Base-by-base conservation (phyloP, 2,888 invertebrate genomes). In the Acrocera orbiculus region DNA sequence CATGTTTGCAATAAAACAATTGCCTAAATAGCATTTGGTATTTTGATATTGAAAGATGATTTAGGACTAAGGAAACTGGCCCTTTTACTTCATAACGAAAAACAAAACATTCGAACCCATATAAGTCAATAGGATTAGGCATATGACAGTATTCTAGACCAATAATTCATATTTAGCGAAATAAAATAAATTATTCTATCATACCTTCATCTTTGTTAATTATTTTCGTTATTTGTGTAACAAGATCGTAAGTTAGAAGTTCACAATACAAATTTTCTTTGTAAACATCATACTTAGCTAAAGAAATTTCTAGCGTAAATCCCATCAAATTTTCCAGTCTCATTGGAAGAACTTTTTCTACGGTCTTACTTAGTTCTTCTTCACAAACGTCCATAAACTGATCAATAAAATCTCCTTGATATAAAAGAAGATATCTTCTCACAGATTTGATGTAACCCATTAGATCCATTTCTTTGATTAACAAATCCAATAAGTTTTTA, bases 1-100 rank as follows among this genome's bases (percentile, higher is more conserved):
- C 86, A 52, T 93, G 85, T 58, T 95, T 95, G 55, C 89, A 90
- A 56, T 83, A 89, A 61, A 93, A 90, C 26, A 96, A 65, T 56
- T 93, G 92, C 19, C 95, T 66, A 61, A 95, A 95, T 45, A 96
- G 72, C 82, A 95, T 90, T 64, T 95, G 93, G 57, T 96, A 96
- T 55, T 87, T 81, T 5, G 83, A 79, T 40, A 93, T 74, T 9
- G 87, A 82, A 57, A 86, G 85, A 52, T 81, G 73, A 61, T 92
- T 92, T 29, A 96, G 67, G 16, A 96, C 77, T 17, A 96, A 64
- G 0, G 93, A 93, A 16, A 95, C 73, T 0, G 95, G 96, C 95
- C 95, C 96, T 47, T 83, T 80, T 16, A 93, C 92, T 47, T 86
- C 82, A 59, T 92, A 89, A 39, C 81, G 79, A 53, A 96, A 90